Evolutionary conservation across 2,113 vertebrate genomes (phyloP), one percentile per base, ranked within the genome.

Genomic region (Pipa parva): DNA sequence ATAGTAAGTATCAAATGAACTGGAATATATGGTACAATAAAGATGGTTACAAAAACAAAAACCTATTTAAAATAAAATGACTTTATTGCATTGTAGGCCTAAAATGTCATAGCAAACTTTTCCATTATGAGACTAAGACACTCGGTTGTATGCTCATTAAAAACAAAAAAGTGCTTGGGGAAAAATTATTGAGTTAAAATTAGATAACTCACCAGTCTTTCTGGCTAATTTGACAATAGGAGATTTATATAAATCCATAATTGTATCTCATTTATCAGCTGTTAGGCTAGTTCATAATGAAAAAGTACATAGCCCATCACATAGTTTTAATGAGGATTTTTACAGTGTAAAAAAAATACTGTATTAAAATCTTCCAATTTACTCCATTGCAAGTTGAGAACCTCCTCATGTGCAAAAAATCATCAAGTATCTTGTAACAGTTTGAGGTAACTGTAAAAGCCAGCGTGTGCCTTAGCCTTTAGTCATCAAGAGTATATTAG

Each of bases 281-380:
- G 91, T 94, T 93, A 91, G 83, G 79, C 81, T 74, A 82, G 85
- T 89, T 98, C 95, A 95, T 91, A 93, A 95, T 92, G 90, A 87
- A 83, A 89, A 81, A 90, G 87, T 88, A 88, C 85, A 89, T 84
- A 86, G 87, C 78, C 83, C 81, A 89, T 89, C 73, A 75, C 79
- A 85, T 81, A 82, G 80, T 90, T 97, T 95, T 99, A 99, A 99
- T 96, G 94, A 99, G 95, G 84, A 88, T 89, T 86, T 93, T 89
- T 89, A 82, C 91, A 89, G 88, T 91, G 84, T 85, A 88, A 82
- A 94, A 94, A 95, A 93, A 85, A 88, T 90, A 93, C 93, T 92
- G 94, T 97, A 97, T 96, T 94, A 94, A 91, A 92, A 90, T 89
- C 88, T 93, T 90, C 91, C 94, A 97, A 94, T 94, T 94, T 91